Evolutionary conservation across 2,113 vertebrate species (phyloP), one percentile per base, ranked within the genome.

Genomic region (Nannobrachium achirus): DNA sequence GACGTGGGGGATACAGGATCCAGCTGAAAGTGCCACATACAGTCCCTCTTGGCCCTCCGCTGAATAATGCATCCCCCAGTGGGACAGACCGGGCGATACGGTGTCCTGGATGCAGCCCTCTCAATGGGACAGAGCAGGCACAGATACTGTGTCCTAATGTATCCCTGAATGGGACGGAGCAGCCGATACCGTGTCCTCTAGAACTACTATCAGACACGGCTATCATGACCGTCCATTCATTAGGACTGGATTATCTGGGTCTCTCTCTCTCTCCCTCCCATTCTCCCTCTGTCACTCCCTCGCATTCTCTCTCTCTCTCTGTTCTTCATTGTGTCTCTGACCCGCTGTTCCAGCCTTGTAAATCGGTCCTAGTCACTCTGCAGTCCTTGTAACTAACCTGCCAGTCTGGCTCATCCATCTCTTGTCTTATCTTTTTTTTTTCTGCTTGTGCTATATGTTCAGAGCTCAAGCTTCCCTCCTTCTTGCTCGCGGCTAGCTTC

Each of bases 11-110:
- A 88, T 68, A 82, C 71, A 38, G 78, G 84, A 90, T 78, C 83
- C 73, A 73, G 75, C 79, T 78, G 85, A 90, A 86, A 88, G 84
- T 75, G 72, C 82, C 83, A 76, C 72, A 73, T 71, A 74, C 70
- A 33, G 25, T 33, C 25, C 25, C 86, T 85, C 87, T 79, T 74
- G 75, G 68, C 84, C 84, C 86, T 89, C 79, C 82, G 80, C 88
- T 97, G 92, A 97, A 97, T 97, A 95, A 97, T 97, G 94, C 69
- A 97, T 93, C 75, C 76, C 76, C 75, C 66, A 67, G 79, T 88
- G 86, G 88, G 80, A 76, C 81, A 87, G 66, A 46, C 25, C 25
- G 6, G 25, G 25, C 3, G 25, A 33, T 33, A 33, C 25, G 6
- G 25, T 33, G 25, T 33, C 25, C 25, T 5, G 25, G 25, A 33